Percentiles rank a stretch among this genome's conserved stretches.
Evolutionary conservation across 2,888 invertebrate genomes (phyloP).

Genomic region (Esperia sulphurella): DNA sequence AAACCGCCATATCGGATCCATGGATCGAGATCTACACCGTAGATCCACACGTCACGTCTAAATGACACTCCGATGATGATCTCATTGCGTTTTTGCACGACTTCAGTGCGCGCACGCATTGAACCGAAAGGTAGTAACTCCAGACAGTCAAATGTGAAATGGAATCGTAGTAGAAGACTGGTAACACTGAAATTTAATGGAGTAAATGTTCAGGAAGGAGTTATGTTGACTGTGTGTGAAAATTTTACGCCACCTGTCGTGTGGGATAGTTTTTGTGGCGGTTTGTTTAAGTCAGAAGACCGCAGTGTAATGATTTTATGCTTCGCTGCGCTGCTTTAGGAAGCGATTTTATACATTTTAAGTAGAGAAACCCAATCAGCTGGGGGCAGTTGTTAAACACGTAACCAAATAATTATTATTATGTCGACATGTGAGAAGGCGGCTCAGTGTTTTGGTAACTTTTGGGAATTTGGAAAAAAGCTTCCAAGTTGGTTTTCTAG

Average conservation of each 20-base stretch:
- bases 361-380: too few relatives aligned
- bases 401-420: too few relatives aligned
- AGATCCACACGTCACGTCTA: conserved; percentile 8
- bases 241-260: conserved; percentile 26
- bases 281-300: neutral
- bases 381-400: too few relatives aligned
- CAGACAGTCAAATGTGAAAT: neutral
- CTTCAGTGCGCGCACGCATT: conserved; percentile 33
- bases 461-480: too few relatives aligned
- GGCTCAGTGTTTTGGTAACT: too few relatives aligned
- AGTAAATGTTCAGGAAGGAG: neutral
- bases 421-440: too few relatives aligned
- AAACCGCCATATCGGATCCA: conserved; percentile 20
- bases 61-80: conserved; percentile 46
- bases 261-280: conserved; percentile 13
- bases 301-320: neutral
- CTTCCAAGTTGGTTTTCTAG: too few relatives aligned
- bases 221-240: conserved; percentile 22
- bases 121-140: conserved; percentile 13
- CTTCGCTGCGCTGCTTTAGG: too few relatives aligned
- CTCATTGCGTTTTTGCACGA: conserved; percentile 74
- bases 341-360: too few relatives aligned
- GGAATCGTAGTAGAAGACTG: conserved; percentile 4
- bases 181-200: neutral
- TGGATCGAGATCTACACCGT: conserved; percentile 25